Evolutionary conservation across 2,888 invertebrate genomes (phyloP).

Genomic region (Caenorhabditis sp.): DNA sequence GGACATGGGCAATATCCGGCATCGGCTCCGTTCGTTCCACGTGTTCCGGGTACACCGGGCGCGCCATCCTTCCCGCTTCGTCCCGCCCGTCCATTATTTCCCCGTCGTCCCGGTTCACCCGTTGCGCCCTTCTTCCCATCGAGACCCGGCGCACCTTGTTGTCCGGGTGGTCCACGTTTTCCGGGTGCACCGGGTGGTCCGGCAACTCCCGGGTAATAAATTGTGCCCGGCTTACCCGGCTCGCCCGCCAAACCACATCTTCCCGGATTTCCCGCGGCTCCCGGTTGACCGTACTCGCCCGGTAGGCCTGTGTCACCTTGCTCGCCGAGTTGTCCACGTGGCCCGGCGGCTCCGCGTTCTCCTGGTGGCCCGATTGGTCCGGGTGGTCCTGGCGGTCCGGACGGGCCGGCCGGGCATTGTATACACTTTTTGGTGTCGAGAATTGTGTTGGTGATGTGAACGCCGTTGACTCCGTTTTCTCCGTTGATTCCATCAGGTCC

Average conservation of each 20-base stretch:
- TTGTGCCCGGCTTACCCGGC: too few species aligned
- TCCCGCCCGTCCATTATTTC: slow-evolving; percentile 35
- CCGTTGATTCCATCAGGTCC: slow-evolving; percentile 54
- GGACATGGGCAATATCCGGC: slow-evolving; percentile 45
- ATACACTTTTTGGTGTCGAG: slow-evolving; percentile 48
- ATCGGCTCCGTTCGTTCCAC: slow-evolving; percentile 42
- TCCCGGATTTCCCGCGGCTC: slow-evolving; percentile 37
- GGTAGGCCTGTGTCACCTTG: slow-evolving; percentile 54
- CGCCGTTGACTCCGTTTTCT: slow-evolving; percentile 36
- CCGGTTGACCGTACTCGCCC: slow-evolving; percentile 47
- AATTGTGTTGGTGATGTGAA: slow-evolving; percentile 26
- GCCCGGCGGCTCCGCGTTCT: slow-evolving; percentile 53
- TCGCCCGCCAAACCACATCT: too few species aligned
- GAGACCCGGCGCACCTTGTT: too few species aligned
- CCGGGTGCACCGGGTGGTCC: too few species aligned
- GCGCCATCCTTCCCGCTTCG: slow-evolving; percentile 39
- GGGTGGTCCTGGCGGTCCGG: slow-evolving; percentile 59
- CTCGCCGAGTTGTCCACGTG: slow-evolving; percentile 55
- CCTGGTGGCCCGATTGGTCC: slow-evolving; percentile 57
- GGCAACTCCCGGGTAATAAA: too few species aligned
- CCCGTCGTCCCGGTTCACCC: too few species aligned
- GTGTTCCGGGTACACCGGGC: slow-evolving; percentile 33
- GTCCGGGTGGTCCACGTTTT: too few species aligned
- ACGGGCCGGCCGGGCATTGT: slow-evolving; percentile 61
- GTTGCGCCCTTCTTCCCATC: too few species aligned